Evolutionary conservation across 2,113 vertebrate genomes (phyloP).

Genomic region (Himantopus leucocephalus): DNA sequence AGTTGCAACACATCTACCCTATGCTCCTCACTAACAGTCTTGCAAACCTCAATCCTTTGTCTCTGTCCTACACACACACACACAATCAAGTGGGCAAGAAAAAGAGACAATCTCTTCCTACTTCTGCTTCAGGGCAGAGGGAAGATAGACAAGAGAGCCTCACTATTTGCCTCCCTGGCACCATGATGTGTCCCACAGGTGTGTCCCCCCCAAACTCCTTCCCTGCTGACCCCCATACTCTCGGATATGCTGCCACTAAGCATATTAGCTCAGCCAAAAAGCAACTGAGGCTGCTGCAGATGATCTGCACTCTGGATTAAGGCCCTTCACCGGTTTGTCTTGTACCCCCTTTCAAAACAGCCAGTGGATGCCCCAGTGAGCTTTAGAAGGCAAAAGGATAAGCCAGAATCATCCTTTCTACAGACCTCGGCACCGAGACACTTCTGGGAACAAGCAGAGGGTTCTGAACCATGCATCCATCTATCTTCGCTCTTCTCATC

Average conservation of each 20-base stretch:
- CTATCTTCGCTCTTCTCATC: neutral
- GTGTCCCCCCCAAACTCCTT: neutral
- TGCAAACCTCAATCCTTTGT: neutral
- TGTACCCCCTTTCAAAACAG: neutral
- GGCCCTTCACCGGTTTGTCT: neutral
- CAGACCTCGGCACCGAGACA: neutral
- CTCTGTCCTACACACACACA: neutral
- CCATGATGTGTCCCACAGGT: neutral
- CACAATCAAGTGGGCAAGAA: neutral
- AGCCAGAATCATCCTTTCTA: neutral
- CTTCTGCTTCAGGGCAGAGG: neutral
- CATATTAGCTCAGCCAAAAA: neutral
- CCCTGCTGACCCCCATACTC: neutral
- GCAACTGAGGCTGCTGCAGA: neutral
- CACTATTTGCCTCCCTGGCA: neutral
- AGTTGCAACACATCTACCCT: constrained; percentile 34
- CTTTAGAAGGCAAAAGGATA: neutral
- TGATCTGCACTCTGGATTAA: neutral
- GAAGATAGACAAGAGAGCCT: neutral
- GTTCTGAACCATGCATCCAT: neutral
- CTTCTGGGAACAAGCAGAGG: neutral
- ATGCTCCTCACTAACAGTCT: neutral
- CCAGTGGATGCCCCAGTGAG: neutral
- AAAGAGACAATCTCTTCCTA: neutral
- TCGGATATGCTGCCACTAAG: neutral